Evolutionary conservation across 2,113 vertebrate genomes (phyloP), one percentile per base, ranked within the genome.

Genomic region (Syrmaticus mikado): DNA sequence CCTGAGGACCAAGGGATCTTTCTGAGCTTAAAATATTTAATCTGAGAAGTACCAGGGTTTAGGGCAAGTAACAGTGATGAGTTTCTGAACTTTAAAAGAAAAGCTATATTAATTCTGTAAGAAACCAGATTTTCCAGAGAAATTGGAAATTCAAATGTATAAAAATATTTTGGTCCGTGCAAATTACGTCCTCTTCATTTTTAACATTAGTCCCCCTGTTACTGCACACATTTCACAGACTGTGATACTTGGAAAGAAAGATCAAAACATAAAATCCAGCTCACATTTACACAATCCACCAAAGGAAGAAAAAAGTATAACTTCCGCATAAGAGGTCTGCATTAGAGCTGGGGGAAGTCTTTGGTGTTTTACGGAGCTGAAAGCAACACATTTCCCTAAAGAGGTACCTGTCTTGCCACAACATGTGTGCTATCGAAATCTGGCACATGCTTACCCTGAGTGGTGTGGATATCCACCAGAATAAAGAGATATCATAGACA

Each of bases 281-380:
- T 40, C 43, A 27, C 30, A 30, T 2, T 46, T 66, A 48, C 6
- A n/a, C 11, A 76, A 46, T 6, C 6, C 13, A 48, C 15, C 8
- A 46, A 77, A 85, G 24, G 0, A 0, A 5, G 4, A 0, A 11
- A 25, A 87, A 40, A 34, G 2, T 0, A 0, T 5, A 71, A 60
- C 4, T 55, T 75, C 25, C 60, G 27, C 18, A 19, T 40, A 28
- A 28, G 55, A 68, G 71, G 18, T 30, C 45, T 82, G 28, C 8
- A 5, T 55, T 36, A 67, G 27, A 62, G 50, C 17, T 25, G 18
- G 1, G 11, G 65, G 20, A 70, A 71, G 32, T 15, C 18, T 72
- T 53, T 4, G 3, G 27, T 19, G 41, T 10, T 18, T 86, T 24
- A 43, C 1, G 12, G 22, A 57, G 20, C 38, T 84, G 74, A 34